These are phyloP conservation scores for Capreolus pygargus DNA, from an alignment of 2,113 vertebrate genomes.

Conservation along the genomic window DNA sequence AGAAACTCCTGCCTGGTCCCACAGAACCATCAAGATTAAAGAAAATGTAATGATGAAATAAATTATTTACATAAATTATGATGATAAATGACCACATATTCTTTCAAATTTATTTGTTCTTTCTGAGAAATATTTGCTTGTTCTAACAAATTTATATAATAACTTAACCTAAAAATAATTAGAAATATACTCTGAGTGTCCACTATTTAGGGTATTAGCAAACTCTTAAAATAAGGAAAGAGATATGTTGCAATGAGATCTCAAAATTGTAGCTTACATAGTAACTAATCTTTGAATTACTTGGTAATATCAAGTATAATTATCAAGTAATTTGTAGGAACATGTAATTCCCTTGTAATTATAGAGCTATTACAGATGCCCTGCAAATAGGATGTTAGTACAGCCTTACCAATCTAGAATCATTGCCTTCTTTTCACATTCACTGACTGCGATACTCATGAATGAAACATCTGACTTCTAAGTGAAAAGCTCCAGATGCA, in stretches of 20 bases:
- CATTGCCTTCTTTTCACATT: conserved; percentile 58
- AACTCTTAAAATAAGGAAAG: neutral
- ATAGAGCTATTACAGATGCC: conserved; percentile 68
- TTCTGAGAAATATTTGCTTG: neutral
- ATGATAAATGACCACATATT: neutral
- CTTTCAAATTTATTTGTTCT: neutral
- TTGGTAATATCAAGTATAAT: conserved; percentile 70
- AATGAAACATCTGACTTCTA: conserved; percentile 75
- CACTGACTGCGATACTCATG: conserved; percentile 65
- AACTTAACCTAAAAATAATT: conserved; percentile 4
- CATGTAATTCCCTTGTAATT: conserved; percentile 74
- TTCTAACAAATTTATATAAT: neutral
- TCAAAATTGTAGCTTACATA: conserved; percentile 67
- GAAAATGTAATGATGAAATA: neutral
- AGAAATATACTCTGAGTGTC: neutral
- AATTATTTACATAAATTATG: neutral
- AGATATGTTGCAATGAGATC: neutral
- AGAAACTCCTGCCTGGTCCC: neutral
- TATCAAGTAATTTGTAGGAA: conserved; percentile 75
- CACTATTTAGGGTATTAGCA: neutral
- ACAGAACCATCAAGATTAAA: neutral
- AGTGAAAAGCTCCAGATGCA: conserved; percentile 74
- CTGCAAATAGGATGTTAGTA: conserved; percentile 37
- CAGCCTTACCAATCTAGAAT: conserved; percentile 59
- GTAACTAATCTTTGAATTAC: conserved; percentile 76